These are phyloP conservation scores for Parus major DNA, from an alignment of 2,113 vertebrate genomes.

Conservation along the genomic window DNA sequence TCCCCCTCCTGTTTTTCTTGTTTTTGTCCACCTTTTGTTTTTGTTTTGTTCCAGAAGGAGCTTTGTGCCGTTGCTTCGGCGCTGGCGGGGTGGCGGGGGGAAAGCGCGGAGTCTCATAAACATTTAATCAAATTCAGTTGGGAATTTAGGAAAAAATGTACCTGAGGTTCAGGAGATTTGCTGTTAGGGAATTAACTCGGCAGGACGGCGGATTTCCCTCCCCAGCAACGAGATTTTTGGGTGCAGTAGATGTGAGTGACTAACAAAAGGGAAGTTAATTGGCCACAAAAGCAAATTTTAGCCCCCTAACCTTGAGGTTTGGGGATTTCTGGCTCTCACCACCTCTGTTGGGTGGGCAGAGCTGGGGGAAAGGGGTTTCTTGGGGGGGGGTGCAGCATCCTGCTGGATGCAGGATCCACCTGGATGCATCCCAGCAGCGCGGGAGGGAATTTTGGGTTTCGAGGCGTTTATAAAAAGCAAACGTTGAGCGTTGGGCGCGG, in stretches of 20 bases:
- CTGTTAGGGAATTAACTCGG: conserved; percentile 66
- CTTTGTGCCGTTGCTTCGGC: conserved; percentile 84
- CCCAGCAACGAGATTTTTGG: conserved; percentile 49
- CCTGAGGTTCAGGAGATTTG: conserved; percentile 86
- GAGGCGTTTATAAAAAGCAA: conserved; percentile 28
- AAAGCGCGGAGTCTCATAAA: conserved; percentile 87
- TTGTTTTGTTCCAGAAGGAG: conserved; percentile 86
- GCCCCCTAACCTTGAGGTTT: neutral
- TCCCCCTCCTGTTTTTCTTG: neutral
- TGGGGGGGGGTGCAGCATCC: neutral
- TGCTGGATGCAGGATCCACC: neutral
- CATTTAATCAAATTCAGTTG: conserved; percentile 92
- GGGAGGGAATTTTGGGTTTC: neutral
- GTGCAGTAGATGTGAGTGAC: conserved; percentile 44
- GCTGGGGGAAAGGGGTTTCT: neutral
- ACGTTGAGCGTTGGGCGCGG: neutral
- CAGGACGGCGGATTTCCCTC: conserved; percentile 45
- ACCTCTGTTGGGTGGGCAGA: neutral
- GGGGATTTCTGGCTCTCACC: neutral
- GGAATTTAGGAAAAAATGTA: conserved; percentile 96
- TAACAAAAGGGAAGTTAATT: conserved; percentile 64
- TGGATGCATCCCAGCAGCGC: neutral
- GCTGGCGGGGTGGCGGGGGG: conserved; percentile 85
- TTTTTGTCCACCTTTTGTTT: conserved; percentile 30
- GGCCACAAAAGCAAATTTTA: conserved; percentile 47